Conservation (phyloP, 2,113 vertebrate genomes). For the Eretmochelys imbricata region DNA sequence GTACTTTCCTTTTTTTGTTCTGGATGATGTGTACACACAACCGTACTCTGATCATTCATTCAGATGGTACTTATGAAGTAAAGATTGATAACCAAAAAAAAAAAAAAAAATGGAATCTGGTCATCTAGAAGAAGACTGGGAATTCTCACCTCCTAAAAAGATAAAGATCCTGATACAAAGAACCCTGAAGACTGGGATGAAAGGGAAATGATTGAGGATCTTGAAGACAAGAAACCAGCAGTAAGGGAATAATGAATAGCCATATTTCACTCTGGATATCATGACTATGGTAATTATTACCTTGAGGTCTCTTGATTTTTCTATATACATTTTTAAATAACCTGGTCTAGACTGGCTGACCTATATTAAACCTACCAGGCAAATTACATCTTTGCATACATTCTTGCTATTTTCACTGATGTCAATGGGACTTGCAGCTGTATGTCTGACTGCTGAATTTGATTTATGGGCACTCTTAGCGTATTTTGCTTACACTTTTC, state of each 20-base stretch:
- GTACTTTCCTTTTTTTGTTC: background rate
- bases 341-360: background rate
- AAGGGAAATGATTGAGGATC: constrained; percentile 83
- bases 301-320: too few relatives aligned
- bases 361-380: background rate
- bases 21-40: constrained; percentile 88
- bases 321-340: background rate
- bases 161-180: constrained; percentile 85
- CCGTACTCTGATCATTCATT: constrained; percentile 85
- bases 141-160: constrained; percentile 85
- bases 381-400: background rate
- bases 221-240: constrained; percentile 87
- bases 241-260: constrained; percentile 47
- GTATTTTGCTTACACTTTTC: background rate
- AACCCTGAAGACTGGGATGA: constrained; percentile 90
- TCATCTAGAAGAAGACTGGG: constrained; percentile 86
- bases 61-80: constrained; percentile 89
- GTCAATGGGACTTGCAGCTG: background rate
- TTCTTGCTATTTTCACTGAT: background rate
- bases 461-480: background rate
- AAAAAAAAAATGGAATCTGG: constrained; percentile 79
- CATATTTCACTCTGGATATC: background rate
- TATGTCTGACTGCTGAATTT: background rate
- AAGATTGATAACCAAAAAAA: constrained; percentile 86
- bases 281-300: background rate